Percentiles rank a stretch among this genome's conserved stretches.
phyloP scores from a whole-genome alignment of 1,140 invertebrate species.

The Radopholus similis region DNA sequence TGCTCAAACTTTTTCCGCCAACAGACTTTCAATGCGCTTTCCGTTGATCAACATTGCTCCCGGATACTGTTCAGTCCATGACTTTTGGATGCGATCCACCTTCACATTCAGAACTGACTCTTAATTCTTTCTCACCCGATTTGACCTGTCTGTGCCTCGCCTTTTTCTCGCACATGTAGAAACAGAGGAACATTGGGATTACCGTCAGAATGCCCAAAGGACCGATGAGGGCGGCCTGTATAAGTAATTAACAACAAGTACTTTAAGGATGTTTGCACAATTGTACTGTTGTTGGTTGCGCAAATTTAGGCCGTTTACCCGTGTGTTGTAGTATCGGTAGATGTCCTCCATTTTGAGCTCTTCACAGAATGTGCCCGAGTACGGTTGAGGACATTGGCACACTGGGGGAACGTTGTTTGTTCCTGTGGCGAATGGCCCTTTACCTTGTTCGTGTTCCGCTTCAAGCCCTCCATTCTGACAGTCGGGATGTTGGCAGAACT shows the following conservation, averaged over 20 bases:
- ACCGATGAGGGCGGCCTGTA: conserved; percentile 11
- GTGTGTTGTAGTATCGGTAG: conserved; percentile 21
- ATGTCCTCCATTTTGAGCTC: conserved; percentile 17
- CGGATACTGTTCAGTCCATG: background rate
- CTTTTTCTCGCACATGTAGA: conserved; percentile 13
- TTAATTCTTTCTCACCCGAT: background rate
- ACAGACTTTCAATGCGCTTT: background rate
- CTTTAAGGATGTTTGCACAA: too few species aligned
- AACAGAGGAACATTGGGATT: conserved; percentile 20
- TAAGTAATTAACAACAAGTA: too few species aligned
- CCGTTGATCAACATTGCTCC: background rate
- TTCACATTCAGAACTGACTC: background rate
- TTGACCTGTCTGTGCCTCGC: conserved; percentile 12
- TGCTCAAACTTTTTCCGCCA: background rate
- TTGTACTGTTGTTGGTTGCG: background rate
- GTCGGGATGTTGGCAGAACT: conserved; percentile 19
- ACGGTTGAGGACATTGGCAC: conserved; percentile 20
- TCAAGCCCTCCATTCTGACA: conserved; percentile 13
- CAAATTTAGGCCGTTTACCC: too few species aligned
- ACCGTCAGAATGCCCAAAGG: conserved; percentile 21
- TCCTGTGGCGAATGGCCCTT: background rate
- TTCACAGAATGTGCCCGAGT: conserved; percentile 26
- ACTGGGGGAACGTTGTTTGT: background rate
- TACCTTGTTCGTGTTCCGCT: background rate
- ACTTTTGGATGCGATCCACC: background rate